Conservation (phyloP, 2,888 invertebrate genomes). For the Cryptus armator region DNA sequence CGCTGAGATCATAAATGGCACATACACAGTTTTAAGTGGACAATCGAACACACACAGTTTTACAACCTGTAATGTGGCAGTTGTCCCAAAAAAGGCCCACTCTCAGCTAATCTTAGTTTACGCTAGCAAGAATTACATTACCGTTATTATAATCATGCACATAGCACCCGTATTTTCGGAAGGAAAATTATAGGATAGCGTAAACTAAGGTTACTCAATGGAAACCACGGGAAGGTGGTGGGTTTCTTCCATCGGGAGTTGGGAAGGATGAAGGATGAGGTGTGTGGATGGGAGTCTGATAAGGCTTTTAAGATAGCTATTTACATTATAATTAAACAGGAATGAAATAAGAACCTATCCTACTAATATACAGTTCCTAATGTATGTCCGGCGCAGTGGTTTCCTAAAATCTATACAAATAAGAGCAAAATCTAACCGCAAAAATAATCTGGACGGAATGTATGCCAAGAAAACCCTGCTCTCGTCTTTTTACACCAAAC, state of each 20-base stretch:
- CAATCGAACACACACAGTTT: background rate
- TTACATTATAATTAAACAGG: background rate
- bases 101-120: conserved; percentile 1
- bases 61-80: background rate
- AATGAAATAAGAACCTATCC: too few species aligned
- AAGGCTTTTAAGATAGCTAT: background rate
- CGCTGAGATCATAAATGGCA: background rate
- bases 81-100: background rate
- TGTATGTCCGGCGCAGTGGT: background rate
- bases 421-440: background rate
- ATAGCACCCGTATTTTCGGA: background rate
- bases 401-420: background rate
- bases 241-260: conserved; percentile 1
- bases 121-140: background rate
- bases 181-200: background rate
- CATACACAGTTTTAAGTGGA: background rate
- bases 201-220: background rate
- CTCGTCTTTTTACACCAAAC: background rate
- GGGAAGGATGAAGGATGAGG: conserved; percentile 3
- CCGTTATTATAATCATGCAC: background rate
- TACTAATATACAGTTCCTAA: too few species aligned
- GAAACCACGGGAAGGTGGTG: conserved; percentile 6
- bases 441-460: background rate
- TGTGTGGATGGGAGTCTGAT: background rate
- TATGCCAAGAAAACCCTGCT: background rate